A percentile compares a stretch with the other conserved stretches of the same genome.
Evolutionary conservation across 2,113 vertebrate genomes (phyloP).

Genomic region (Atrichornis clamosus): DNA sequence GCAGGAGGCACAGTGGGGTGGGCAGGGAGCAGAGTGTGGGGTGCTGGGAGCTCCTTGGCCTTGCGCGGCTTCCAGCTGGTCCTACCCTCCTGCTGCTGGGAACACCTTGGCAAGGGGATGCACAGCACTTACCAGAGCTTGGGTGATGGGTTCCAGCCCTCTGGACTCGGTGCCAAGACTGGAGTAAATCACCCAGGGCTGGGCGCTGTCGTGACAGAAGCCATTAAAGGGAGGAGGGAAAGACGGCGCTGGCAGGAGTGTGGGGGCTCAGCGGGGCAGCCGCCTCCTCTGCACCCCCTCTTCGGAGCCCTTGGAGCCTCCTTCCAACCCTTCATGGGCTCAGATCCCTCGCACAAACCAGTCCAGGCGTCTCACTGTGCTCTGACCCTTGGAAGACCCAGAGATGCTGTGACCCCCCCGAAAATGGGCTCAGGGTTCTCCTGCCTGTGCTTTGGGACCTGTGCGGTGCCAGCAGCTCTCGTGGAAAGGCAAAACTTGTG

Average conservation of each 20-base stretch:
- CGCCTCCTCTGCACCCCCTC: neutral
- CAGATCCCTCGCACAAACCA: neutral
- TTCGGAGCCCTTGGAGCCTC: neutral
- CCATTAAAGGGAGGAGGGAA: neutral
- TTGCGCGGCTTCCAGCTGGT: neutral
- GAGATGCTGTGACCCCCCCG: neutral
- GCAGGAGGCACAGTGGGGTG: neutral
- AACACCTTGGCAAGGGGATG: constrained; percentile 14
- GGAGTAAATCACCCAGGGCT: neutral
- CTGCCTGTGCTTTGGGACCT: neutral
- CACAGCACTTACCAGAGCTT: constrained; percentile 21
- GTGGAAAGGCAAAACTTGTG: neutral
- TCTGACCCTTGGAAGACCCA: neutral
- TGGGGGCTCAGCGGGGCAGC: neutral
- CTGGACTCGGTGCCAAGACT: neutral
- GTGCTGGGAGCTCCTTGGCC: neutral
- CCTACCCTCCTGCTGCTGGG: constrained; percentile 45
- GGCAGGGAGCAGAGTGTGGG: neutral
- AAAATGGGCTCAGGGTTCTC: neutral
- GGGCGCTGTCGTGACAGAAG: neutral
- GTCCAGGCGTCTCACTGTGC: neutral
- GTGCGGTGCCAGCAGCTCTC: fast-evolving
- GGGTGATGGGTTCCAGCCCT: neutral
- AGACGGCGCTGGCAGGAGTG: fast-evolving
- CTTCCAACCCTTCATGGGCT: neutral